Evolutionary conservation across 2,113 vertebrate species (phyloP), one percentile per base, ranked within the genome.

Genomic region (Anolis carolinensis): DNA sequence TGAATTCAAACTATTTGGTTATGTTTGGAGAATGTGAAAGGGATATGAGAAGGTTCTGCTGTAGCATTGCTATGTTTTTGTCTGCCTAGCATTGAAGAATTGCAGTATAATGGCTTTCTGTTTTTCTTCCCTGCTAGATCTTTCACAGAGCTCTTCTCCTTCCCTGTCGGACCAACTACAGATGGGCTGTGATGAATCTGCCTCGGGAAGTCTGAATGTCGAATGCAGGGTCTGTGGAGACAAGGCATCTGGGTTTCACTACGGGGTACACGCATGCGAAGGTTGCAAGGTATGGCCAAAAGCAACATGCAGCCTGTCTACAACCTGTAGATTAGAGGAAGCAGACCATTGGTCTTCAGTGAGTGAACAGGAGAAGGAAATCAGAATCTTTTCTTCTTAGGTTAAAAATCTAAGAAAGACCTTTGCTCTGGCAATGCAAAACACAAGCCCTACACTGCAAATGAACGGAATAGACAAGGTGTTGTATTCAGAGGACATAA

Each of bases 221-320:
- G 98, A 99, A 93, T 99, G 99, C 92, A 97, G 98, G 55, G 97
- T 99, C 89, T 99, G 98, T 1, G 98, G 98, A 72, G 99, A 99
- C 96, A 98, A 97, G 94, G 99, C 99, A 27, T 99, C 99, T 0
- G 99, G 99, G 55, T 99, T 99, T 90, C 99, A 99, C 96, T 99
- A 99, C 0, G 99, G 99, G 0, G 98, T 99, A 20, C 99, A 99
- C 0, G 99, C 99, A 14, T 99, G 99, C 0, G 99, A 99, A 93
- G 99, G 98, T 83, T 99, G 99, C 92, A 99, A 99, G 98, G 99
- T 99, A 96, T 11, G 78, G 34, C 55, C 21, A 2, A 5, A 13
- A 65, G 70, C 44, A 67, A 9, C 2, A 32, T 32, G 70, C 0
- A 84, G 4, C 27, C 6, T 20, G 13, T 74, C 34, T 44, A n/a